These are phyloP conservation scores for Ophion ellenae DNA, from an alignment of 2,888 invertebrate genomes.

Conservation along the genomic window DNA sequence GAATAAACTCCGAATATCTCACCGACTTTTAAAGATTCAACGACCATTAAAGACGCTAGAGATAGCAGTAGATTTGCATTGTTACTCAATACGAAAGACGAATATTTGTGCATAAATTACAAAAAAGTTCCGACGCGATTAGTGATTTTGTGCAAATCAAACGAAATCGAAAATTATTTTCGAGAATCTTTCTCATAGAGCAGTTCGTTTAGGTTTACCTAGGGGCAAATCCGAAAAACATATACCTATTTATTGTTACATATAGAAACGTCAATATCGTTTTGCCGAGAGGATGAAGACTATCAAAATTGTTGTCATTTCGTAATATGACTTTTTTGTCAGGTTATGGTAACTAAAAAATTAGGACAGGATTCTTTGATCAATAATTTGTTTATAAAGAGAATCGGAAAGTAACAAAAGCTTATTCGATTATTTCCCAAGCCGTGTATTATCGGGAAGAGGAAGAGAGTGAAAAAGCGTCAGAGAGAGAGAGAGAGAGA, in stretches of 20 bases:
- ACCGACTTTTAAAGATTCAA: conserved; percentile 41
- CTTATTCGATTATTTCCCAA: background rate
- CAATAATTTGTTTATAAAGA: background rate
- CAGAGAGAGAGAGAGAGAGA: no score
- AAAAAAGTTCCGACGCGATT: background rate
- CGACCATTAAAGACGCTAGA: background rate
- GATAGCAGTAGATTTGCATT: conserved; percentile 1
- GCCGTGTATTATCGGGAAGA: background rate
- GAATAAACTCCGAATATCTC: conserved; percentile 33
- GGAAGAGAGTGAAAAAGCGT: background rate
- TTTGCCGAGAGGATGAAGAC: background rate
- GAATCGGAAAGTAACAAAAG: background rate
- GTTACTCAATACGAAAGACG: background rate
- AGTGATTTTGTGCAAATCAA: background rate
- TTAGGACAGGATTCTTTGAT: background rate
- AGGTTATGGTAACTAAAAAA: background rate
- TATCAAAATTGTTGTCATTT: background rate
- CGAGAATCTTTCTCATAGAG: background rate
- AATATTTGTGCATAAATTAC: background rate
- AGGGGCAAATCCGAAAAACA: background rate
- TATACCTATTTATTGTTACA: no score
- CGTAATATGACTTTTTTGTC: background rate
- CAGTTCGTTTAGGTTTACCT: background rate
- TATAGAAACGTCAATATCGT: background rate
- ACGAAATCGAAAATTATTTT: background rate